Conservation (phyloP, 2,113 vertebrate species). For the Ptilonorhynchus violaceus region DNA sequence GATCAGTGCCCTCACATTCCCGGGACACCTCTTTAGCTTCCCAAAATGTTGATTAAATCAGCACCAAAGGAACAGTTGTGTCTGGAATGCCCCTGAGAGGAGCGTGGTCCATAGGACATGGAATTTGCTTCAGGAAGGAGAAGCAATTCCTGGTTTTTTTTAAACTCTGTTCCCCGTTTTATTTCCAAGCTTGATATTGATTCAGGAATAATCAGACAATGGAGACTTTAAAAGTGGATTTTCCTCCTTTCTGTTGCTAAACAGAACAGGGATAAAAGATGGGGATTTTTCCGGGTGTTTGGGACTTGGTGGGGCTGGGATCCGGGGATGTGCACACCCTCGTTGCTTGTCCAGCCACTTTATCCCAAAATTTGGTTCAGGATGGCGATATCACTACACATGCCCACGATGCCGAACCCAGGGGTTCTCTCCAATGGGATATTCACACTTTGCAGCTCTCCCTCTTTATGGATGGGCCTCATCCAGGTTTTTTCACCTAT, state of each 20-base stretch:
- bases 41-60: neutral
- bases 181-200: slow-evolving; percentile 42
- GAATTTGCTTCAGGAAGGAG: slow-evolving; percentile 11
- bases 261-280: neutral
- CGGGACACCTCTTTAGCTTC: rapidly evolving
- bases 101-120: neutral
- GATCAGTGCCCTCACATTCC: neutral
- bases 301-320: neutral
- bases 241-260: neutral
- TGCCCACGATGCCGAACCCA: neutral
- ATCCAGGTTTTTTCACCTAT: neutral
- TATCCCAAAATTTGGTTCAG: neutral
- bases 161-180: neutral
- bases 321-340: neutral
- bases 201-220: slow-evolving; percentile 53
- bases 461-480: neutral
- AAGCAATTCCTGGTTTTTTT: neutral
- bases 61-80: neutral
- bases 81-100: neutral
- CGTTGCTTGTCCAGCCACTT: neutral
- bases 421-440: rapidly evolving
- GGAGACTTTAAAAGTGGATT: slow-evolving; percentile 13
- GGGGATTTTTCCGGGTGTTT: neutral
- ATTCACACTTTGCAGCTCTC: neutral
- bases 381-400: neutral